Percentiles rank a stretch among this genome's conserved stretches.
These are phyloP conservation scores for Chloropsis hardwickii DNA, from an alignment of 2,113 vertebrate genomes.

Conservation along the genomic window DNA sequence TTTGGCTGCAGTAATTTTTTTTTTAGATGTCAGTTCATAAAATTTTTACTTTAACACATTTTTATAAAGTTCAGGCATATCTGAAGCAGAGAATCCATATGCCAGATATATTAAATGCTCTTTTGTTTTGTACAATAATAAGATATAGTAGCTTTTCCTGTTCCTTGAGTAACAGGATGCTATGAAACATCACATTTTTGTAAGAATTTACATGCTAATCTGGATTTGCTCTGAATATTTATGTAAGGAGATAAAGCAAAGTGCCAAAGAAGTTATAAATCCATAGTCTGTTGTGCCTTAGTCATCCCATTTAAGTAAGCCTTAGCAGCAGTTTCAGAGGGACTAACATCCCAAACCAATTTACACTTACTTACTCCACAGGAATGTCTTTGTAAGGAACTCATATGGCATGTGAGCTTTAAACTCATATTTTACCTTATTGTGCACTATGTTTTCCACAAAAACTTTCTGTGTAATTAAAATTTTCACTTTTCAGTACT, in stretches of 20 bases:
- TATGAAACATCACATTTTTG: neutral
- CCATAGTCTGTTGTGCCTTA: neutral
- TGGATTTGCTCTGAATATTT: neutral
- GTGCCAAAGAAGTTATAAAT: neutral
- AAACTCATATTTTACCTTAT: neutral
- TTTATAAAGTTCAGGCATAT: neutral
- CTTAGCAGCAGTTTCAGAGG: neutral
- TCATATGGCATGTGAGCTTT: neutral
- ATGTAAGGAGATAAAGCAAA: neutral
- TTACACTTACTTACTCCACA: neutral
- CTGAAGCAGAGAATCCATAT: neutral
- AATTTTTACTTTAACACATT: neutral
- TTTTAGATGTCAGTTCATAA: neutral
- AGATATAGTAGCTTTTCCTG: neutral
- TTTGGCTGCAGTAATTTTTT: neutral
- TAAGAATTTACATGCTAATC: neutral
- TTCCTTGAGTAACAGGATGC: neutral
- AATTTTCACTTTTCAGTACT: neutral
- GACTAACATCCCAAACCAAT: neutral
- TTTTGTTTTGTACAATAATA: neutral
- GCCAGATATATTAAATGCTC: neutral
- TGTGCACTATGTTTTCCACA: neutral
- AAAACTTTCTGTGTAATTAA: neutral
- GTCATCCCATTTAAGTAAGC: neutral
- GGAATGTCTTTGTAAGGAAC: neutral